These are phyloP conservation scores for Lepas anatifera DNA, from an alignment of 2,888 invertebrate genomes.

Conservation along the genomic window DNA sequence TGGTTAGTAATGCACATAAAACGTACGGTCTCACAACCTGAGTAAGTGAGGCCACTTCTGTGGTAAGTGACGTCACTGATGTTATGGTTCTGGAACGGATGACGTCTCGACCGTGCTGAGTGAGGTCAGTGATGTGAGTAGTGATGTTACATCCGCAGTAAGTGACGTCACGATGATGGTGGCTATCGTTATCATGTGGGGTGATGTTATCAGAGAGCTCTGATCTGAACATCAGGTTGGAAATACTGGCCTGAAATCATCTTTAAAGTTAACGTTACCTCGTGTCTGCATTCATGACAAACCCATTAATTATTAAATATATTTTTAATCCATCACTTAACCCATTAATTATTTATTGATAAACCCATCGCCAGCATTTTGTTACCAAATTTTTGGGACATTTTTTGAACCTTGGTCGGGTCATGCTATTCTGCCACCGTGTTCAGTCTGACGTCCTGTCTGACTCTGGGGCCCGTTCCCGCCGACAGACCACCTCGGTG, in stretches of 20 bases:
- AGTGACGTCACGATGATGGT: background rate
- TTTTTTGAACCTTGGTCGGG: background rate
- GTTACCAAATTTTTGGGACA: background rate
- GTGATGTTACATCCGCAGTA: background rate
- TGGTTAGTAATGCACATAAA: too few species aligned
- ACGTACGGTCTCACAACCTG: too few species aligned
- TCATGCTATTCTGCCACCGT: too few species aligned
- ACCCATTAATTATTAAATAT: background rate
- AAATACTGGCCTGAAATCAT: too few species aligned
- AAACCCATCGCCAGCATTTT: background rate
- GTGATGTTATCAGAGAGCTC: too few species aligned
- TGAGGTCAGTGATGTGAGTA: too few species aligned
- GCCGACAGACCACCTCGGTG: slow-evolving; percentile 52
- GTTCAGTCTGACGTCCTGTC: background rate
- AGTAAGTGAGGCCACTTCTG: too few species aligned
- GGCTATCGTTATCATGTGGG: too few species aligned
- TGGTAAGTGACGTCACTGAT: too few species aligned
- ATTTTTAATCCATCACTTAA: background rate
- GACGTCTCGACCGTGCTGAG: background rate
- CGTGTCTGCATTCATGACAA: background rate
- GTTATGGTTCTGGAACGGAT: background rate
- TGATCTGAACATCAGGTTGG: too few species aligned
- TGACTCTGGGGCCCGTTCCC: background rate
- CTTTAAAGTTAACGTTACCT: too few species aligned
- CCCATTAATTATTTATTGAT: background rate